Base-by-base conservation (phyloP, 2,888 invertebrate genomes). In the Pyralis farinalis region DNA sequence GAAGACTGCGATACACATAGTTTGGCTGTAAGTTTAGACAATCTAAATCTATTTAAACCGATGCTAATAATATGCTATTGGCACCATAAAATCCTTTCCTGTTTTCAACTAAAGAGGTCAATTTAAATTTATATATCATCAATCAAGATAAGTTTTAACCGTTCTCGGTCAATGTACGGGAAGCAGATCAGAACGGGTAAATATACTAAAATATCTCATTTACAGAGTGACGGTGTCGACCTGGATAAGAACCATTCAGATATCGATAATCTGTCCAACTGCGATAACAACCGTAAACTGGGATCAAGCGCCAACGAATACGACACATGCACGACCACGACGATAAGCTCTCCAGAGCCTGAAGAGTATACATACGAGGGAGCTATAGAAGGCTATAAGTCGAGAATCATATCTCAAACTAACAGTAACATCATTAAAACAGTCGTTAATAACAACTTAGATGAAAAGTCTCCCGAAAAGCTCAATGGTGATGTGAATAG, bases 301-400 rank as follows among this genome's bases (percentile, higher is more conserved):
- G 87, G 85, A 58, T 89, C 89, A 43, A 90, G 88, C 52, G 84
- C 87, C 50, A 90, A 89, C 66, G 92, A 91, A 74, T 93, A 93
- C 81, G 93, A 93, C 63, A 92, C 93, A 27, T 92, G 91, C 53
- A 93, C 92, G 58, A 93, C 92, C 40, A 92, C 91, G 53, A 92
- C 92, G 31, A 91, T 91, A 53, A 93, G 92, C 68, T 92, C 94
- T 32, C 92, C 93, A 1, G 93, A 93, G 74, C 92, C 92, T 22
- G 92, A 94, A 62, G 95, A 96, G 72, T 96, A 96, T 76, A 96
- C 96, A 0, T 96, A 96, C 73, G 96, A 96, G 77, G 94, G 95
- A 58, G 96, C 96, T 58, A 96, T 96, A 57, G 94, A 96, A 68
- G 94, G 95, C 55, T 96, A 96, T 78, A 94, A 96, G 58, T 94